These are phyloP conservation scores for Fopius arisanus DNA, from an alignment of 1,140 invertebrate genomes.

Conservation along the genomic window DNA sequence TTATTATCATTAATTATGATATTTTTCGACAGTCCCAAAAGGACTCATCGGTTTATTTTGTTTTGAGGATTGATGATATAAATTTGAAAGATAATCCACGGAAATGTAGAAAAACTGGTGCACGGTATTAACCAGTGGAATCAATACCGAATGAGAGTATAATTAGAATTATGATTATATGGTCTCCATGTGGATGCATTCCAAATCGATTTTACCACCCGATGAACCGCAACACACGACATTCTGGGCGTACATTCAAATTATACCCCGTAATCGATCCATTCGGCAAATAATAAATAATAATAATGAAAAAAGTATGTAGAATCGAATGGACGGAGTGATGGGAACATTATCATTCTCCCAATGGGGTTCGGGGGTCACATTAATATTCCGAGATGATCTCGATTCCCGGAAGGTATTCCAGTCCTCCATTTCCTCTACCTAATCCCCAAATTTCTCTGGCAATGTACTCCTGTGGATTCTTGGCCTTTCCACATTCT, in stretches of 20 bases:
- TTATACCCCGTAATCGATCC: background rate
- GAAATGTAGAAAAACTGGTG: too few species aligned
- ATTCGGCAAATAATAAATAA: background rate
- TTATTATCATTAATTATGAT: too few species aligned
- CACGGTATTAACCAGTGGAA: background rate
- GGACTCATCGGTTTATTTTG: too few species aligned
- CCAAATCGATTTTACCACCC: background rate
- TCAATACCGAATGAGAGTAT: background rate
- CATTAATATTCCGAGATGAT: constrained; percentile 51
- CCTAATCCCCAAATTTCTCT: constrained; percentile 38
- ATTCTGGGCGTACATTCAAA: background rate
- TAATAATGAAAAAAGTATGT: background rate
- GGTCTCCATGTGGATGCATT: background rate
- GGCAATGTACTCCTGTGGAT: constrained; percentile 26
- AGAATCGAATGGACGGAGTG: background rate
- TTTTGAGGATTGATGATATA: too few species aligned
- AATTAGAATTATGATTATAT: background rate
- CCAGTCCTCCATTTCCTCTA: constrained; percentile 44
- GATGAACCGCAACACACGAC: background rate
- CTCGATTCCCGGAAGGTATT: constrained; percentile 45
- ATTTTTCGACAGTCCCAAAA: too few species aligned
- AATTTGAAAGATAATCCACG: too few species aligned
- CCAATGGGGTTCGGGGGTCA: constrained; percentile 18
- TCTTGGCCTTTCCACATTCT: constrained; percentile 28
- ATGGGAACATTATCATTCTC: background rate